phyloP scores from a whole-genome alignment of 1,140 invertebrate species.

The Mesaphorura yosii region DNA sequence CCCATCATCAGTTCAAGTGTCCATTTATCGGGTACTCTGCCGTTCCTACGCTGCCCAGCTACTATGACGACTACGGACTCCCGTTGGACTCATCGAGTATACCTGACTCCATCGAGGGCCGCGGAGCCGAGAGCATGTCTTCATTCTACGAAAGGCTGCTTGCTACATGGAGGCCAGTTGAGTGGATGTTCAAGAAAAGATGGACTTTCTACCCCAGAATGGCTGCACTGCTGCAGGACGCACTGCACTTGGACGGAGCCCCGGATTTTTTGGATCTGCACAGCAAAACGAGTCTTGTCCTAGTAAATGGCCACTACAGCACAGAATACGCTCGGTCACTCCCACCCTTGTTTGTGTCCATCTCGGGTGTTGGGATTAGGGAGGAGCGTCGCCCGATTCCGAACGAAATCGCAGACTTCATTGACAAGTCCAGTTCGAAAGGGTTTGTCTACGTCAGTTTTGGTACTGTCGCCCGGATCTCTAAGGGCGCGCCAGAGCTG shows the following conservation, averaged over 20 bases:
- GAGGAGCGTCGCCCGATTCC: conserved; percentile 1
- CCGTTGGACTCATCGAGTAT: background rate
- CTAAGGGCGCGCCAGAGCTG: conserved; percentile 36
- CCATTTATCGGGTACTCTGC: background rate
- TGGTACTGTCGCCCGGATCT: conserved; percentile 40
- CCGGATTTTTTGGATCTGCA: conserved; percentile 9
- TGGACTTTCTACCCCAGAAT: background rate
- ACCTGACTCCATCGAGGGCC: background rate
- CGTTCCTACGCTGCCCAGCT: background rate
- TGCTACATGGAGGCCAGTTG: background rate
- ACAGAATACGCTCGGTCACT: conserved; percentile 5
- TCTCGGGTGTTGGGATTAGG: background rate
- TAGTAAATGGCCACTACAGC: conserved; percentile 8
- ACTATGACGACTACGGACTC: background rate
- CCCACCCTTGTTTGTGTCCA: background rate
- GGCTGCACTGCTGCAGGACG: background rate
- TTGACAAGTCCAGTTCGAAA: conserved; percentile 41
- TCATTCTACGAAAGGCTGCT: background rate
- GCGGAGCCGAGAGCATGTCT: background rate
- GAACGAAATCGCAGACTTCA: too few relatives aligned
- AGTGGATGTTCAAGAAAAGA: too few relatives aligned
- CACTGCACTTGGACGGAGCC: background rate
- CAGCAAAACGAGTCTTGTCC: conserved; percentile 8
- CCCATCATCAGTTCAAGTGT: background rate
- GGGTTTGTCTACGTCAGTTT: conserved; percentile 44